Evolutionary conservation across 2,888 invertebrate species (phyloP).

Genomic region (Heliconius erato): DNA sequence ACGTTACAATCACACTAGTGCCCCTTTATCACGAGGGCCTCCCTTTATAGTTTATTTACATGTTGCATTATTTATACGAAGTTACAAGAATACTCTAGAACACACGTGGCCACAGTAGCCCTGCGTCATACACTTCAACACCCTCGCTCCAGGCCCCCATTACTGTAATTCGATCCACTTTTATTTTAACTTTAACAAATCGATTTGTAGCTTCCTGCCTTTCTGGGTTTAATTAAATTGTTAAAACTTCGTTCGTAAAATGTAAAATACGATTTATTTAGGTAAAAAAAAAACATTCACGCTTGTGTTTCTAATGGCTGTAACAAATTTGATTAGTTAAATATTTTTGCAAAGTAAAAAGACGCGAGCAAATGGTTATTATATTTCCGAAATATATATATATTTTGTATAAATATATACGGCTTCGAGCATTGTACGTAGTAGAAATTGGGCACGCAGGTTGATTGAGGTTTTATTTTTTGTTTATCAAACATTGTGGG

Average conservation of each 20-base stretch:
- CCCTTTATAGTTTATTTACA: not conserved
- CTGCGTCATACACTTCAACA: conserved; percentile 21
- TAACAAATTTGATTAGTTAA: not conserved
- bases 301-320: conserved; percentile 2
- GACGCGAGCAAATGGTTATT: not conserved
- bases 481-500: too few relatives aligned
- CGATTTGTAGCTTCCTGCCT: conserved; percentile 27
- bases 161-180: conserved; percentile 25
- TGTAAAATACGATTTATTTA: not conserved
- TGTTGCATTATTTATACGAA: not conserved
- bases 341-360: not conserved
- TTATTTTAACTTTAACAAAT: conserved; percentile 21
- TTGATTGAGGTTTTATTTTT: too few relatives aligned
- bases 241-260: not conserved
- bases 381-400: too few relatives aligned
- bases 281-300: not conserved
- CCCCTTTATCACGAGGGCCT: too few relatives aligned
- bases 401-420: too few relatives aligned
- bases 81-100: not conserved
- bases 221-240: conserved; percentile 2
- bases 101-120: not conserved
- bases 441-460: too few relatives aligned
- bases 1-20: too few relatives aligned
- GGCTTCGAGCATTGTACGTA: too few relatives aligned
- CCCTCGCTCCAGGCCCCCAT: conserved; percentile 25